Percentiles rank a stretch among this genome's conserved stretches.
Evolutionary conservation across 2,797 vertebrate genomes (phyloP).

Genomic region (Falco naumanni): DNA sequence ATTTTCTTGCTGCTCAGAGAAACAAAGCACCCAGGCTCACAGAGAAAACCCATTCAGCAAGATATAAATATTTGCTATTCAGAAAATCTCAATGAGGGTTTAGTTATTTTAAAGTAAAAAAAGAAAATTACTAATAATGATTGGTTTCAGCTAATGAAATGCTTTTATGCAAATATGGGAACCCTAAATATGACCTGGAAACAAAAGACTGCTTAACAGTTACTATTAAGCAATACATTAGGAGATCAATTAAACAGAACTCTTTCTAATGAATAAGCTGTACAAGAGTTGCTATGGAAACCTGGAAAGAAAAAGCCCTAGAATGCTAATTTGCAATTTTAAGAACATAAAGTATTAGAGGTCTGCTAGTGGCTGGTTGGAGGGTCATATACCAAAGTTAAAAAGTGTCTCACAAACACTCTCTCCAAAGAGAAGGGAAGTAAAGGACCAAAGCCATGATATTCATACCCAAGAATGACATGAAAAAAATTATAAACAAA

Average conservation of each 20-base stretch:
- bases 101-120: constrained; percentile 93
- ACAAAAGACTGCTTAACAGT: constrained; percentile 97
- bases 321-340: constrained; percentile 78
- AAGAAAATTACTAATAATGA: constrained; percentile 97
- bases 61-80: constrained; percentile 95
- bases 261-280: constrained; percentile 88
- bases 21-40: constrained; percentile 82
- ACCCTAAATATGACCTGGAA: constrained; percentile 98
- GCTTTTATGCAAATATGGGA: constrained; percentile 99
- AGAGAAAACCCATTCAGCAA: constrained; percentile 89
- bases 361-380: constrained; percentile 1
- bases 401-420: background rate
- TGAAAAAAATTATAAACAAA: background rate
- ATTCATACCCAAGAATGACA: background rate
- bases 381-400: constrained; percentile 28
- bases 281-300: constrained; percentile 90
- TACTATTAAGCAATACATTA: constrained; percentile 98
- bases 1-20: constrained; percentile 82
- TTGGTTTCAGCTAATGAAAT: constrained; percentile 94
- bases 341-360: constrained; percentile 76
- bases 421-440: background rate
- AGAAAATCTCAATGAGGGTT: constrained; percentile 88
- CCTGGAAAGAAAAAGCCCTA: constrained; percentile 82
- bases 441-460: background rate
- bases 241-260: constrained; percentile 99